phyloP scores from a whole-genome alignment of 2,797 vertebrate species.

The Australoheros facetus region DNA sequence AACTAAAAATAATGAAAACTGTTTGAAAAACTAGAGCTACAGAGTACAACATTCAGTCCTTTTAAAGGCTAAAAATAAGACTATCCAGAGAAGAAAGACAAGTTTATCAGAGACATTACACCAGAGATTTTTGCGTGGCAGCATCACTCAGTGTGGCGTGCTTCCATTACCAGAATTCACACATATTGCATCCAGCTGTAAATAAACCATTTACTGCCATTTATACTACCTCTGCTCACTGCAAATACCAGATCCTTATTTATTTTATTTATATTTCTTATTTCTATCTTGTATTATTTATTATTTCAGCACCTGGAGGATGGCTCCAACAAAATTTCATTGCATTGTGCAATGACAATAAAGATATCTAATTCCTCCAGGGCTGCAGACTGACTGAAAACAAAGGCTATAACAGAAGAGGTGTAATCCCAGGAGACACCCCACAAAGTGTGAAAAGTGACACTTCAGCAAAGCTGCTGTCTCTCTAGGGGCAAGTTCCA shows the following conservation, averaged over 20 bases:
- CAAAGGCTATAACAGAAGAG: neutral
- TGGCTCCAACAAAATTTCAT: no score
- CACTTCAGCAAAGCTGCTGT: neutral
- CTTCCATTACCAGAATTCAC: constrained; percentile 38
- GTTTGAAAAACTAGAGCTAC: neutral
- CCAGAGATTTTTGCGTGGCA: constrained; percentile 36
- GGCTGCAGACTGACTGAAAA: constrained; percentile 15
- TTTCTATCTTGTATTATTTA: no score
- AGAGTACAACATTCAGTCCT: neutral
- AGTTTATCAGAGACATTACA: constrained; percentile 8
- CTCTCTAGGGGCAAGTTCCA: neutral
- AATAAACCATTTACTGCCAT: no score
- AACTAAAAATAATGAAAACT: neutral
- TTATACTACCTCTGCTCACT: no score
- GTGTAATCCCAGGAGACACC: neutral
- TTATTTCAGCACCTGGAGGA: no score
- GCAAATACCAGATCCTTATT: no score
- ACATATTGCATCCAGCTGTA: no score
- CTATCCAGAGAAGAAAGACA: constrained; percentile 1
- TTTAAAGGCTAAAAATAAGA: constrained; percentile 37
- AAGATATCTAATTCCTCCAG: neutral
- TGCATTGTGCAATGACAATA: no score
- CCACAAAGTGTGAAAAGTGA: no score
- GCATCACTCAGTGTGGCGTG: constrained; percentile 40
- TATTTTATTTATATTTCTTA: no score